These are phyloP conservation scores for Agriopis leucophaearia DNA, from an alignment of 2,888 invertebrate species.

Conservation along the genomic window DNA sequence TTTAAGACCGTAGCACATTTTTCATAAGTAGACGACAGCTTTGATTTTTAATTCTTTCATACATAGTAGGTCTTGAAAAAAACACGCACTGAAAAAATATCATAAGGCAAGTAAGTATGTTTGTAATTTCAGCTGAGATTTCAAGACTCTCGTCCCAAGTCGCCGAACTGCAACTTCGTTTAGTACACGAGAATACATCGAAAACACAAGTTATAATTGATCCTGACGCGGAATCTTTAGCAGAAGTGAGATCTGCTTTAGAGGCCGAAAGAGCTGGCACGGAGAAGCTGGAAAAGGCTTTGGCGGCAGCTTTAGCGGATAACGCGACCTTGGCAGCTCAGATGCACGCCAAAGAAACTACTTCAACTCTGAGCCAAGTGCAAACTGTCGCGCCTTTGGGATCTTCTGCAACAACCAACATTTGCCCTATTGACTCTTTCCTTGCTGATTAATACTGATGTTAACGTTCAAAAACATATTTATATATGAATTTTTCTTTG, in stretches of 20 bases:
- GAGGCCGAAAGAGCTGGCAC: slow-evolving; percentile 71
- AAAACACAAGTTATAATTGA: slow-evolving; percentile 45
- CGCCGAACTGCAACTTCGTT: slow-evolving; percentile 63
- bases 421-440: slow-evolving; percentile 74
- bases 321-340: slow-evolving; percentile 68
- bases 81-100: too few species aligned
- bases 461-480: neutral
- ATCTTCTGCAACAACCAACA: slow-evolving; percentile 52
- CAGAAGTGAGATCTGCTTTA: slow-evolving; percentile 65
- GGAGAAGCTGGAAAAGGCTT: slow-evolving; percentile 67
- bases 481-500: neutral
- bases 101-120: neutral
- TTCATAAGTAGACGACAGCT: too few species aligned
- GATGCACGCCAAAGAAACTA: slow-evolving; percentile 59
- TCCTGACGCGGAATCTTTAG: slow-evolving; percentile 58
- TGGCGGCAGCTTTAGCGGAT: slow-evolving; percentile 72
- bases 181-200: slow-evolving; percentile 46
- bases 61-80: too few species aligned
- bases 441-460: slow-evolving; percentile 66
- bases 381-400: slow-evolving; percentile 47
- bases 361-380: slow-evolving; percentile 41
- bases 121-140: slow-evolving; percentile 69
- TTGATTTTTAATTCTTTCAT: too few species aligned
- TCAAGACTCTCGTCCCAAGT: slow-evolving; percentile 63
- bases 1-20: too few species aligned